A percentile compares a stretch with the other conserved stretches of the same genome.
These are phyloP conservation scores for Myripristis jacobus DNA, from an alignment of 2,797 vertebrate species.

Conservation along the genomic window DNA sequence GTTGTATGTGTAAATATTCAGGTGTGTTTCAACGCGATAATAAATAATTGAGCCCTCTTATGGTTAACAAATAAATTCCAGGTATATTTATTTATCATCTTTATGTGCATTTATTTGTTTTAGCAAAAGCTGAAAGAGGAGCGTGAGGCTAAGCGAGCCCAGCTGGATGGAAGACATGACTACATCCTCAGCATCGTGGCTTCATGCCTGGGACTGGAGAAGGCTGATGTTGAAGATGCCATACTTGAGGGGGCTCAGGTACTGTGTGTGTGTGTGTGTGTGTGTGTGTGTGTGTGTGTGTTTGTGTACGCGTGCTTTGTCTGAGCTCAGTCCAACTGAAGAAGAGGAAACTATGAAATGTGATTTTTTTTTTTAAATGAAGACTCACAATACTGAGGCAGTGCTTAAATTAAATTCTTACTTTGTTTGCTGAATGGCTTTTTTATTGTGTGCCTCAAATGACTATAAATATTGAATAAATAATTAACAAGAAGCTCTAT, in stretches of 20 bases:
- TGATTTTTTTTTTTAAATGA: background rate
- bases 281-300: slow-evolving; percentile 9
- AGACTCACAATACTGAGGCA: background rate
- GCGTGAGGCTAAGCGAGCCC: slow-evolving; percentile 90
- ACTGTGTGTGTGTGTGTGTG: slow-evolving; percentile 23
- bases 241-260: slow-evolving; percentile 94
- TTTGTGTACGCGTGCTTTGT: slow-evolving; percentile 2
- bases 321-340: too few relatives aligned
- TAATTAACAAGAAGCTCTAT: too few relatives aligned
- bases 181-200: slow-evolving; percentile 90
- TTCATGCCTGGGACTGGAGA: slow-evolving; percentile 88
- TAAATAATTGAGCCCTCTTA: too few relatives aligned
- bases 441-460: background rate
- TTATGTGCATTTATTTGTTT: slow-evolving; percentile 30
- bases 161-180: slow-evolving; percentile 90
- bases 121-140: slow-evolving; percentile 96
- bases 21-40: too few relatives aligned
- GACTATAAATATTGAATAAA: background rate
- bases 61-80: too few relatives aligned
- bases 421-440: background rate
- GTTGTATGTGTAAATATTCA: too few relatives aligned
- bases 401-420: background rate
- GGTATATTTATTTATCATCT: too few relatives aligned
- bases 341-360: too few relatives aligned
- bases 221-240: slow-evolving; percentile 90